These are phyloP conservation scores for Bergia sp. DNA, from an alignment of 92 coral and sea anemone species.

Conservation along the genomic window DNA sequence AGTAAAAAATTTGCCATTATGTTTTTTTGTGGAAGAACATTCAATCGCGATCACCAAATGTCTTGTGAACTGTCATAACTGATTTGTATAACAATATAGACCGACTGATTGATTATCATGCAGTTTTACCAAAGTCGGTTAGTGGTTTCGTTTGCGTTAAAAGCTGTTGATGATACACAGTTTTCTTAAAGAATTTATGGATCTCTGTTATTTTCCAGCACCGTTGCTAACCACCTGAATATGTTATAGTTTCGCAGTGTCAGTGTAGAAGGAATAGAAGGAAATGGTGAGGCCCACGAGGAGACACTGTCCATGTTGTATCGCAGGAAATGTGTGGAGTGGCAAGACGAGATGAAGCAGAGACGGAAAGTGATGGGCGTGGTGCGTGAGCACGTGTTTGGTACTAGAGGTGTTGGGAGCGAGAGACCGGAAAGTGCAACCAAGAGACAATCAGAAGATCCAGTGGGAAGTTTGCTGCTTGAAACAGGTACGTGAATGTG, in stretches of 20 bases:
- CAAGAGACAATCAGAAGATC: constrained; percentile 10
- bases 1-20: too few species aligned
- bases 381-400: constrained; percentile 63
- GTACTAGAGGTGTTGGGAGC: background rate
- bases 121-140: too few species aligned
- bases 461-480: constrained; percentile 34
- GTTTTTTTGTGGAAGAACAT: too few species aligned
- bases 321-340: constrained; percentile 82
- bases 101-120: too few species aligned
- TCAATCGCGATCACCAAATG: too few species aligned
- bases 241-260: constrained; percentile 62
- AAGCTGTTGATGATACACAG: too few species aligned
- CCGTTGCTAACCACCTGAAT: background rate
- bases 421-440: background rate
- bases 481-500: constrained; percentile 21
- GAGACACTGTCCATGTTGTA: constrained; percentile 83
- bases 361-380: constrained; percentile 60
- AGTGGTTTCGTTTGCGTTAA: too few species aligned
- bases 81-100: too few species aligned
- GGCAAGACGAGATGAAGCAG: constrained; percentile 68
- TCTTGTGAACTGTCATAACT: too few species aligned
- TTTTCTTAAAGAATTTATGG: too few species aligned
- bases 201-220: too few species aligned
- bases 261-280: constrained; percentile 55
- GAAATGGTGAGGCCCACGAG: constrained; percentile 51